phyloP scores from a whole-genome alignment of 2,797 vertebrate genomes.

The Amblyraja radiata region DNA sequence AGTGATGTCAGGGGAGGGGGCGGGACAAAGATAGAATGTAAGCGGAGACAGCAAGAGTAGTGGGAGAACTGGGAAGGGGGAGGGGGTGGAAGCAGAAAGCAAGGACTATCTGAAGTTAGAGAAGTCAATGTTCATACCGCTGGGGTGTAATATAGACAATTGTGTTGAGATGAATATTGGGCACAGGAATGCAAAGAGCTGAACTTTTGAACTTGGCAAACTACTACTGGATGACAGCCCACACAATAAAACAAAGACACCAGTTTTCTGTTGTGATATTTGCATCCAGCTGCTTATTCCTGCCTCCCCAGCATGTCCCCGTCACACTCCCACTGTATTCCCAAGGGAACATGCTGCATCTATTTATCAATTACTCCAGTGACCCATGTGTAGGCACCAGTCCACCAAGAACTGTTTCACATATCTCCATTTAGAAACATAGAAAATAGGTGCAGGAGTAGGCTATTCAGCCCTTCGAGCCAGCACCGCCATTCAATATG shows the following conservation, averaged over 20 bases:
- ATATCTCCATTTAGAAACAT: neutral
- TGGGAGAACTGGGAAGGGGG: no score
- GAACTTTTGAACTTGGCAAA: conserved; percentile 25
- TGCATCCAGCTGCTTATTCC: neutral
- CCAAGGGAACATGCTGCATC: conserved; percentile 36
- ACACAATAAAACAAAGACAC: neutral
- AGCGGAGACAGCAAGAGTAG: no score
- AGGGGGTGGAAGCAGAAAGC: no score
- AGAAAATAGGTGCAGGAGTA: no score
- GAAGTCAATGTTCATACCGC: no score
- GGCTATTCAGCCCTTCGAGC: no score
- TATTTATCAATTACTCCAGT: conserved; percentile 39
- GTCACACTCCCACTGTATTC: neutral
- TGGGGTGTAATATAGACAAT: no score
- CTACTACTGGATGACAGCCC: neutral
- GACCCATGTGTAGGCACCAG: conserved; percentile 40
- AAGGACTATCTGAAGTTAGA: no score
- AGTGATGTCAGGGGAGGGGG: no score
- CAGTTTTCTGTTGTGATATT: neutral
- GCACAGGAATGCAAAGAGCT: neutral
- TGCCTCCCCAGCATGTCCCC: neutral
- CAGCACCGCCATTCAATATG: no score
- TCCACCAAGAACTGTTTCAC: conserved; percentile 38
- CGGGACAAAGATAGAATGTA: no score
- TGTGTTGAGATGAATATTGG: neutral